These are phyloP conservation scores for Nycteola revayana DNA, from an alignment of 2,888 invertebrate genomes.

Conservation along the genomic window DNA sequence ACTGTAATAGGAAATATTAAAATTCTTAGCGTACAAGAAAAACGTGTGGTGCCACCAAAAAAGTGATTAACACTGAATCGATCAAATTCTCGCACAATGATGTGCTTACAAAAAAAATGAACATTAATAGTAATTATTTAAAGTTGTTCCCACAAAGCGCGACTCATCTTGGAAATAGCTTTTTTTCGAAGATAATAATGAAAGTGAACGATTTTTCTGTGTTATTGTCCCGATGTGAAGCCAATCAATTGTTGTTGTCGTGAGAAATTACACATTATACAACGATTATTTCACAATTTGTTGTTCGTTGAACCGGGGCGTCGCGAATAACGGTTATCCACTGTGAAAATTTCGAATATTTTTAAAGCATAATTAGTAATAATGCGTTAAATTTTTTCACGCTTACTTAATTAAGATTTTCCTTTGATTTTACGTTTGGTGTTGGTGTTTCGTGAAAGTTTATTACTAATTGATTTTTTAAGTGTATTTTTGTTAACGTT, in stretches of 20 bases:
- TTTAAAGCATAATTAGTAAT: too few relatives aligned
- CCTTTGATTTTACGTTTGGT: neutral
- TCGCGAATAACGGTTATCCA: neutral
- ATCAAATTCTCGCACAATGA: neutral
- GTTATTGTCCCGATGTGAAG: slow-evolving; percentile 33
- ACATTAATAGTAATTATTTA: neutral
- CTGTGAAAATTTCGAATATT: neutral
- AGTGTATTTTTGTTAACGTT: too few relatives aligned
- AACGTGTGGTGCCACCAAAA: neutral
- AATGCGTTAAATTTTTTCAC: too few relatives aligned
- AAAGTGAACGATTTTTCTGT: slow-evolving; percentile 40
- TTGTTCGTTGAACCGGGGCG: slow-evolving; percentile 21
- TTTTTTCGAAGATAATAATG: slow-evolving; percentile 36
- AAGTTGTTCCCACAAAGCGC: slow-evolving; percentile 25
- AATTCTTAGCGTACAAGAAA: too few relatives aligned
- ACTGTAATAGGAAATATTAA: too few relatives aligned
- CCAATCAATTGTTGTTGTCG: slow-evolving; percentile 33
- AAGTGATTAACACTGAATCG: neutral
- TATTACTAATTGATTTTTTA: too few relatives aligned
- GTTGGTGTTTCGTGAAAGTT: too few relatives aligned
- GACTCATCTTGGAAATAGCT: slow-evolving; percentile 8
- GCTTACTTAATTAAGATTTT: too few relatives aligned
- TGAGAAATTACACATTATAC: slow-evolving; percentile 32
- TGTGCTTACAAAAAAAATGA: neutral
- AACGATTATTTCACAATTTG: slow-evolving; percentile 21